phyloP scores from a whole-genome alignment of 1,140 invertebrate genomes.

The Drosophila santomea region DNA sequence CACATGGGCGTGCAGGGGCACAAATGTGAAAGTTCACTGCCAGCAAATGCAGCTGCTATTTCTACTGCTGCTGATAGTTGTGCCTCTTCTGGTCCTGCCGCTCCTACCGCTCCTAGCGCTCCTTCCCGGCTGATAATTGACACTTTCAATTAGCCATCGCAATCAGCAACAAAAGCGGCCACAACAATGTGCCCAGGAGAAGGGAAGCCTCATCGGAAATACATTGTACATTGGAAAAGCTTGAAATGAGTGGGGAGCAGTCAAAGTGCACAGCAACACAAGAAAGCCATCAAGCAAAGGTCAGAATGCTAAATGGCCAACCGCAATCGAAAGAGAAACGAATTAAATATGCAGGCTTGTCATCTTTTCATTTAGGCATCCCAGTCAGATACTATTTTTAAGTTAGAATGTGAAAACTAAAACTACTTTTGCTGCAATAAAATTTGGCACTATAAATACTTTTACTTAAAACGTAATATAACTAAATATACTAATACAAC shows the following conservation, averaged over 20 bases:
- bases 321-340: conserved; percentile 14
- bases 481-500: no score
- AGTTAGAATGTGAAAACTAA: not conserved
- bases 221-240: conserved; percentile 44
- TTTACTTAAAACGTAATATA: no score
- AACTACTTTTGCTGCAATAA: not conserved
- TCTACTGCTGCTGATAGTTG: no score
- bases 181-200: conserved; percentile 36
- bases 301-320: conserved; percentile 44
- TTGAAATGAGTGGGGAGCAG: conserved; percentile 18
- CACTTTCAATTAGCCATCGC: conserved; percentile 65
- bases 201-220: conserved; percentile 19
- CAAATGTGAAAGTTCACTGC: conserved; percentile 74
- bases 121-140: conserved; percentile 50
- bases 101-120: conserved; percentile 5
- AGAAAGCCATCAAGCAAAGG: conserved; percentile 45
- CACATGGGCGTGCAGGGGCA: conserved; percentile 6
- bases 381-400: not conserved
- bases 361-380: no score
- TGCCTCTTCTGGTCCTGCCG: not conserved
- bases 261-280: conserved; percentile 13
- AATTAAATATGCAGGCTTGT: not conserved
- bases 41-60: conserved; percentile 8
- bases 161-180: conserved; percentile 34
- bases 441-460: no score